Conservation (phyloP, 2,888 invertebrate species). For the Melinopterus prodromus region DNA sequence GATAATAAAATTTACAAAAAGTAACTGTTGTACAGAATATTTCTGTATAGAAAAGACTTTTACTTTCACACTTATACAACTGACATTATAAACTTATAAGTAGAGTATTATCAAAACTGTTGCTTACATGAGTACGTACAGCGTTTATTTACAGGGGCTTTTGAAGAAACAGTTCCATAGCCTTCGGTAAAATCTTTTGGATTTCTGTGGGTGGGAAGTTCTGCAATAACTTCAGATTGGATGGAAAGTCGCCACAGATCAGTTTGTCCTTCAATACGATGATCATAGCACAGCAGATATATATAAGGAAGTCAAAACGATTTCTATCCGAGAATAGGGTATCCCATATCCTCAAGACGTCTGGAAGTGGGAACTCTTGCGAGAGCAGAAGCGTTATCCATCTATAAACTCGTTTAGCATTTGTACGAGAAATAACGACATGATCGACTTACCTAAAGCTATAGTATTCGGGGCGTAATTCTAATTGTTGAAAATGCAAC, state of each 20-base stretch:
- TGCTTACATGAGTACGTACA: background rate
- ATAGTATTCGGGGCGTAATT: slow-evolving; percentile 94
- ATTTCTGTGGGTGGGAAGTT: slow-evolving; percentile 92
- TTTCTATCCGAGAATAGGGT: slow-evolving; percentile 90
- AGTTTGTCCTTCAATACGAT: slow-evolving; percentile 86
- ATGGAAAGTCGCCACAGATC: slow-evolving; percentile 88
- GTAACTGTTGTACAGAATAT: background rate
- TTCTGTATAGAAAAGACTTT: background rate
- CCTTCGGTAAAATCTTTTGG: slow-evolving; percentile 81
- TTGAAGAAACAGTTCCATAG: slow-evolving; percentile 68
- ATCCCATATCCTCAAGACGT: slow-evolving; percentile 98
- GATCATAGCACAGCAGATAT: slow-evolving; percentile 97
- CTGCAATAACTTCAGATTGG: slow-evolving; percentile 93
- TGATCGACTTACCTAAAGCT: slow-evolving; percentile 77
- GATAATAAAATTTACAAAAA: slow-evolving; percentile 5
- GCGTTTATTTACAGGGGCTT: slow-evolving; percentile 38
- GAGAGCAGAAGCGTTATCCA: slow-evolving; percentile 96
- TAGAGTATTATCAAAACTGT: slow-evolving; percentile 31
- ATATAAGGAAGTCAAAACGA: slow-evolving; percentile 90
- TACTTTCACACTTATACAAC: background rate
- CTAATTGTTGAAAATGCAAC: slow-evolving; percentile 80
- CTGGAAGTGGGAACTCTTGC: slow-evolving; percentile 97
- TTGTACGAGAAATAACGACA: background rate
- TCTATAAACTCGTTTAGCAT: slow-evolving; percentile 62
- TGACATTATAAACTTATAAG: background rate